Conservation (phyloP, 2,797 vertebrate genomes). For the Onychomys torridus region DNA sequence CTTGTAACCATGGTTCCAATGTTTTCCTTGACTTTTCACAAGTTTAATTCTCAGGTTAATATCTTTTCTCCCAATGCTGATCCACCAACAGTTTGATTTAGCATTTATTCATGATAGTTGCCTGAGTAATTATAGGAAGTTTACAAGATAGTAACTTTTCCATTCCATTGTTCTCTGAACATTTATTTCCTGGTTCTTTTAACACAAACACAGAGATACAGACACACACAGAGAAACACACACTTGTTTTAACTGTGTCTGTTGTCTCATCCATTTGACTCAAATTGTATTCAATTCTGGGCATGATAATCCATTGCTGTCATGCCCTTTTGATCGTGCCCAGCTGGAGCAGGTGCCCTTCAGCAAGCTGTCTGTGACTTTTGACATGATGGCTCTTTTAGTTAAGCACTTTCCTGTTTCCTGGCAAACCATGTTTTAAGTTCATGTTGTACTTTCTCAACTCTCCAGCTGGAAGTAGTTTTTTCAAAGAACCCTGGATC, state of each 20-base stretch:
- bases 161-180: not conserved
- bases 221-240: not conserved
- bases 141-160: not conserved
- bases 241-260: not conserved
- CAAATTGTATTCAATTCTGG: not conserved
- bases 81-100: not conserved
- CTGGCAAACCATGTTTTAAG: not conserved
- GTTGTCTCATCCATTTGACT: not conserved
- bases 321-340: not conserved
- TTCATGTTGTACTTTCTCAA: not conserved
- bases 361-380: not conserved
- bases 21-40: not conserved
- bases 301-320: not conserved
- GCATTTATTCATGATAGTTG: not conserved
- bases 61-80: not conserved
- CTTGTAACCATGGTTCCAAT: conserved; percentile 3
- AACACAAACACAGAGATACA: not conserved
- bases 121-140: not conserved
- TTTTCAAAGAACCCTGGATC: not conserved
- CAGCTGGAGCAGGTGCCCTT: not conserved
- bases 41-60: conserved; percentile 19
- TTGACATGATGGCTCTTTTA: not conserved
- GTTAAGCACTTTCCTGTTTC: not conserved
- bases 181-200: not conserved
- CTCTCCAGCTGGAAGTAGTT: not conserved